phyloP scores from a whole-genome alignment of 2,888 invertebrate genomes.

The Penaeus monodon region DNA sequence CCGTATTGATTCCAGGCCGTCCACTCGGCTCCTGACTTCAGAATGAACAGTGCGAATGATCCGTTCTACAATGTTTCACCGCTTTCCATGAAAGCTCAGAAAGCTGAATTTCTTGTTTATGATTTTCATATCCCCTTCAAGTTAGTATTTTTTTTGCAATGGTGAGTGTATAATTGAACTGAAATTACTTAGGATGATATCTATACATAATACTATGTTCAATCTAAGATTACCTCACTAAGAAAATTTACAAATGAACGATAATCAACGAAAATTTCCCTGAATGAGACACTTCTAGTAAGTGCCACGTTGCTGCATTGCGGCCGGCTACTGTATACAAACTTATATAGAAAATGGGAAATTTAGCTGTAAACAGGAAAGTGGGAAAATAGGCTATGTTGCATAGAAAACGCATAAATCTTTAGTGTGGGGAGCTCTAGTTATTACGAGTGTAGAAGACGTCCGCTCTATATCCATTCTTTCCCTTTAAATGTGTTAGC shows the following conservation, averaged over 20 bases:
- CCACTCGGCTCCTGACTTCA: constrained; percentile 28
- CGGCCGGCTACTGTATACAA: constrained; percentile 24
- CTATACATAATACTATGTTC: too few relatives aligned
- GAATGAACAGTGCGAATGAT: constrained; percentile 33
- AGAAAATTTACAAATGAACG: background rate
- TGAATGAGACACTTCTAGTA: background rate
- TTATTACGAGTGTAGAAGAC: too few relatives aligned
- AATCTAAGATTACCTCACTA: too few relatives aligned
- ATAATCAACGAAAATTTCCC: constrained; percentile 12
- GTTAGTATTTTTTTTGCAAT: too few relatives aligned
- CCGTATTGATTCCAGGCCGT: constrained; percentile 31
- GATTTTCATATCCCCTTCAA: too few relatives aligned
- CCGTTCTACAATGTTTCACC: constrained; percentile 12
- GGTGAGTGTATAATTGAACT: too few relatives aligned
- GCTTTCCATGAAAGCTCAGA: background rate
- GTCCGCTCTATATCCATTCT: too few relatives aligned
- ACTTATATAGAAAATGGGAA: constrained; percentile 20
- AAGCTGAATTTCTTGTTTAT: too few relatives aligned
- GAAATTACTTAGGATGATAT: too few relatives aligned
- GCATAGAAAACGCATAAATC: too few relatives aligned
- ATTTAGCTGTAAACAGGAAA: background rate
- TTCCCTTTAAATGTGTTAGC: too few relatives aligned
- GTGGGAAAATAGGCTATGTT: background rate
- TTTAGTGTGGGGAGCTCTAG: too few relatives aligned
- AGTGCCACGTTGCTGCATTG: constrained; percentile 27